Evolutionary conservation across 1,140 invertebrate genomes (phyloP).

Genomic region (Achroia grisella): DNA sequence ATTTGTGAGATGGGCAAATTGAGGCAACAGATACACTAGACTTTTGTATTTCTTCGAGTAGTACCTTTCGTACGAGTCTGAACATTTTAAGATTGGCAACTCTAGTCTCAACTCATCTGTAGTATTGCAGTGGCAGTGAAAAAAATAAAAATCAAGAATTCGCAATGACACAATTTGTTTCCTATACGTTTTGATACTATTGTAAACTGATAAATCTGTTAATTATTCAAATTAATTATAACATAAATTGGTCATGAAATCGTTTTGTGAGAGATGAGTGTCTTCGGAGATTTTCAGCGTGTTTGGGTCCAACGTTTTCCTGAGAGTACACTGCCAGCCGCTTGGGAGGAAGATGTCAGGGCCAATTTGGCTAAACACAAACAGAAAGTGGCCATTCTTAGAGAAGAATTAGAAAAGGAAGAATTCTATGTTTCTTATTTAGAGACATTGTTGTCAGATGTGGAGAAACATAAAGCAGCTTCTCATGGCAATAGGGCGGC

Average conservation of each 20-base stretch:
- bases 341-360: slow-evolving; percentile 93
- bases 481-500: slow-evolving; percentile 48
- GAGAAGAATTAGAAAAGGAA: slow-evolving; percentile 90
- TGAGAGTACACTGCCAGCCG: slow-evolving; percentile 88
- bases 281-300: slow-evolving; percentile 90
- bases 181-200: slow-evolving; percentile 44
- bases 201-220: slow-evolving; percentile 33
- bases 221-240: slow-evolving; percentile 39
- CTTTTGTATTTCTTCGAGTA: too few relatives aligned
- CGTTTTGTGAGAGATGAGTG: slow-evolving; percentile 82
- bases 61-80: too few relatives aligned
- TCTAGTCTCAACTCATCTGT: too few relatives aligned
- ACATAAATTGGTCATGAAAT: slow-evolving; percentile 70
- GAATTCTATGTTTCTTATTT: slow-evolving; percentile 93
- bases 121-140: not conserved
- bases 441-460: slow-evolving; percentile 86
- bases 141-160: slow-evolving; percentile 15
- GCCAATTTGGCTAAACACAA: slow-evolving; percentile 91
- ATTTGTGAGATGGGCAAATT: too few relatives aligned
- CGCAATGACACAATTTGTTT: slow-evolving; percentile 55
- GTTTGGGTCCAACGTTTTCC: slow-evolving; percentile 92
- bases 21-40: too few relatives aligned
- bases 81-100: too few relatives aligned
- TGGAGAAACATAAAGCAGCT: slow-evolving; percentile 80
- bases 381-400: slow-evolving; percentile 84